A percentile compares a stretch with the other conserved stretches of the same genome.
Evolutionary conservation across 1,140 invertebrate species (phyloP).

Genomic region (Penaeus chinensis): DNA sequence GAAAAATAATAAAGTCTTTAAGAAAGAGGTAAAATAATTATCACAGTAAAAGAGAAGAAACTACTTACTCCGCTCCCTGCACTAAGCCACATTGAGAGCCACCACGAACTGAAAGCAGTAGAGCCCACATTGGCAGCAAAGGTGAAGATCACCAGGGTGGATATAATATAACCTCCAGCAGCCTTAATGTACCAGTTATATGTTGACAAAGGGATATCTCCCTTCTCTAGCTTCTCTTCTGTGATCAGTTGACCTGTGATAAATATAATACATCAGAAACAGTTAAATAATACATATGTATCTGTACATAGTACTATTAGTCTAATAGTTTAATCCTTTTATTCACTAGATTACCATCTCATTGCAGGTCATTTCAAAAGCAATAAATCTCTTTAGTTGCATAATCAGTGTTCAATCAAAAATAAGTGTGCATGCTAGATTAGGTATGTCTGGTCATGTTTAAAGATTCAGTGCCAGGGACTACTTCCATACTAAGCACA

Average conservation of each 20-base stretch:
- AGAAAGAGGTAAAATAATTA: not conserved
- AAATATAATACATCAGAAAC: conserved; percentile 2
- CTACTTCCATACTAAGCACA: no score
- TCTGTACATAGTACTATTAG: not conserved
- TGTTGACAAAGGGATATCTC: conserved; percentile 69
- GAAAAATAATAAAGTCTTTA: not conserved
- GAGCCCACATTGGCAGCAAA: conserved; percentile 74
- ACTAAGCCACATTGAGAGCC: conserved; percentile 77
- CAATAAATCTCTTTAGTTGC: no score
- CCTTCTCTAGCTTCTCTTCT: conserved; percentile 70
- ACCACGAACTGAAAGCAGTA: conserved; percentile 76
- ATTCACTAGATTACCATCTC: no score
- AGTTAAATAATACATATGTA: not conserved
- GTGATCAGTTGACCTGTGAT: conserved; percentile 66
- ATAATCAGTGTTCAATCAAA: no score
- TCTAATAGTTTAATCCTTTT: not conserved
- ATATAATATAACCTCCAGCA: conserved; percentile 73
- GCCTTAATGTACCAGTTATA: conserved; percentile 74
- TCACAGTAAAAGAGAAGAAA: not conserved
- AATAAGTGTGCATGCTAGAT: no score
- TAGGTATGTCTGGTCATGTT: no score
- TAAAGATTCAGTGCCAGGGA: no score
- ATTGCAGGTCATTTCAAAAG: no score
- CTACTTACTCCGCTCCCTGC: conserved; percentile 69
- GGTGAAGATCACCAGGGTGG: conserved; percentile 70